Base-by-base conservation (phyloP, 2,888 invertebrate species). In the Thera obeliscata region DNA sequence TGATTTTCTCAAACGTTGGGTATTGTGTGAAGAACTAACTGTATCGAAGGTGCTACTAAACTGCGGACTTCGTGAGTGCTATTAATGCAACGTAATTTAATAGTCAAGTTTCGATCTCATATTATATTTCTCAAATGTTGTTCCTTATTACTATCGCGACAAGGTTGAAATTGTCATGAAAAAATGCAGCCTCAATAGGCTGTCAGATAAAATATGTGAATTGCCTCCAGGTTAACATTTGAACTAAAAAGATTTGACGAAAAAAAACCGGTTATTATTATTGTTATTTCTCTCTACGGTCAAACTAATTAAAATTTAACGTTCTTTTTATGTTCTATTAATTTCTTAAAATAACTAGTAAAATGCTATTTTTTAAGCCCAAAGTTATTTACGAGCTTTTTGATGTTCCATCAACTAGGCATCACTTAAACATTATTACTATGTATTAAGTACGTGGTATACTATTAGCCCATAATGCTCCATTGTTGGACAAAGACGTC, bases 1-100 rank as follows among this genome's bases (percentile, higher is more conserved):
- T 74, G 67, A 73, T 73, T 72, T 70, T 66, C 69, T 69, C 71
- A 71, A 73, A 71, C 59, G 56, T 48, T 60, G 60, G 38, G 55
- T 71, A 71, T 46, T 46, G 43, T 46, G 43, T 46, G 43, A 46
- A 46, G 43, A 46, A 9, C 9, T 7, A 46, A 8, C 9, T 46
- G 43, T 46, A 46, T 46, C 43, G 43, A 8, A 46, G 43, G 43
- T 46, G 9, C 7, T 41, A 41, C 41, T 41, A 41, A 41, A 41
- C 6, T 41, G 6, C 41, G 0, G 7, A 7, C 3, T 41, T 38
- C 38, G 38, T 38, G 3, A 6, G 41, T 41, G 41, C 41, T 41
- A 41, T 41, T 38, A 38, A 38, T 38, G 5, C 38, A 38, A 3
- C 3, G 5, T 38, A 38, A 38, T 38, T 38, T 4, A 38, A 38